Conservation (phyloP, 2,797 vertebrate species). For the Acipenser oxyrinchus region DNA sequence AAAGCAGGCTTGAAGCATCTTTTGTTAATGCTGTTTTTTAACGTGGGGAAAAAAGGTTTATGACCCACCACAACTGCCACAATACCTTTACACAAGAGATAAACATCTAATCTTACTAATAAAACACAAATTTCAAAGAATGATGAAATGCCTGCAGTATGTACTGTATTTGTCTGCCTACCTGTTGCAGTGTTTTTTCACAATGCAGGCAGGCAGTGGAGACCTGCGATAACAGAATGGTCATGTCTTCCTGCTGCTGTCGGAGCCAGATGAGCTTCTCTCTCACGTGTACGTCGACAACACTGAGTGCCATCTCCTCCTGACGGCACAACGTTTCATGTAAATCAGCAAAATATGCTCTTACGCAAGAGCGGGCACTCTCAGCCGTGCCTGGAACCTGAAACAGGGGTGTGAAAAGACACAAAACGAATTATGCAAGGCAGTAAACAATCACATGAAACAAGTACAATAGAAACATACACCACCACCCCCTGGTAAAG, state of each 20-base stretch:
- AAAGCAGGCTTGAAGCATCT: no score
- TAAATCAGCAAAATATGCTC: conserved; percentile 93
- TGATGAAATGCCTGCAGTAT: no score
- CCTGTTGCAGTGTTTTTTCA: conserved; percentile 95
- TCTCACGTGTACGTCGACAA: conserved; percentile 91
- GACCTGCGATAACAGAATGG: conserved; percentile 91
- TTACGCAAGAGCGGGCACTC: conserved; percentile 88
- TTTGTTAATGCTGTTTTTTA: no score
- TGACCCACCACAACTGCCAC: no score
- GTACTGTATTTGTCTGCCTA: conserved; percentile 31
- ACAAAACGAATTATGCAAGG: neutral
- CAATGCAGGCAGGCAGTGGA: conserved; percentile 96
- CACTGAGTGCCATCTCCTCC: conserved; percentile 97
- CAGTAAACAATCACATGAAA: neutral
- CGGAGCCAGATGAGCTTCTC: conserved; percentile 94
- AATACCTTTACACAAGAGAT: neutral
- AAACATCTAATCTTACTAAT: neutral
- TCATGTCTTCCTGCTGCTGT: conserved; percentile 98
- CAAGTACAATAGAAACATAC: neutral
- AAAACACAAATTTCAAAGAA: neutral
- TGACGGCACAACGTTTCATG: conserved; percentile 95
- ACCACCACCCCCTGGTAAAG: neutral
- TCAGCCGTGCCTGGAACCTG: conserved; percentile 93
- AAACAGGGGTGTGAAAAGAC: neutral
- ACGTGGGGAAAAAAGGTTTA: no score